A percentile compares a stretch with the other conserved stretches of the same genome.
phyloP scores from a whole-genome alignment of 2,113 vertebrate genomes.

The Nerophis ophidion region DNA sequence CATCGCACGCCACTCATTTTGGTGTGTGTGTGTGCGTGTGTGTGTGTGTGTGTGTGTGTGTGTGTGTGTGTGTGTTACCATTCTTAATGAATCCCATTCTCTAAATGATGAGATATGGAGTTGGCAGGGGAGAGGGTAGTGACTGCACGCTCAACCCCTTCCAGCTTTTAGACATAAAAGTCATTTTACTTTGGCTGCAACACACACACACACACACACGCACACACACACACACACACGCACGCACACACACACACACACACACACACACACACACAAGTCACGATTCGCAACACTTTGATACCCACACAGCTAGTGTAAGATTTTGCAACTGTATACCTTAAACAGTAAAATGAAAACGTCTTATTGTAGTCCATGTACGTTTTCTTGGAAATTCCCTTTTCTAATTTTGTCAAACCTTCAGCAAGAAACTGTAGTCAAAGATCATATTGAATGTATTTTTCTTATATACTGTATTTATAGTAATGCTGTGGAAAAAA shows the following conservation, averaged over 20 bases:
- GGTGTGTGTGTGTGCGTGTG: slow-evolving; percentile 35
- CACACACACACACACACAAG: no score
- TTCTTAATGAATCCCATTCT: slow-evolving; percentile 69
- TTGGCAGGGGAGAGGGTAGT: slow-evolving; percentile 51
- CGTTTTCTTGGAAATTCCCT: no score
- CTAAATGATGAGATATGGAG: slow-evolving; percentile 58
- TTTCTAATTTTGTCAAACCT: no score
- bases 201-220: slow-evolving; percentile 29
- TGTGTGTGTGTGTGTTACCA: slow-evolving; percentile 42
- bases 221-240: slow-evolving; percentile 5
- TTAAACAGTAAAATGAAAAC: no score
- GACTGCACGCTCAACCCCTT: slow-evolving; percentile 50
- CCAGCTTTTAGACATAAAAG: slow-evolving; percentile 53
- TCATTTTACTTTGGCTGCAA: slow-evolving; percentile 31
- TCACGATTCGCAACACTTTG: background rate
- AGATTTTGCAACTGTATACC: no score
- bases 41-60: slow-evolving; percentile 28
- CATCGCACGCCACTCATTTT: slow-evolving; percentile 54
- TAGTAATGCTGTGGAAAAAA: no score
- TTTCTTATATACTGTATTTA: no score
- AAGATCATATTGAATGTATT: no score
- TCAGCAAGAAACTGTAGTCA: no score
- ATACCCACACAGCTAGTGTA: background rate
- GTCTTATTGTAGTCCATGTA: no score
- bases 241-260: background rate